Percentiles rank a stretch among this genome's conserved stretches.
These are phyloP conservation scores for Tympanoctomys barrerae DNA, from an alignment of 2,797 vertebrate genomes.

Conservation along the genomic window DNA sequence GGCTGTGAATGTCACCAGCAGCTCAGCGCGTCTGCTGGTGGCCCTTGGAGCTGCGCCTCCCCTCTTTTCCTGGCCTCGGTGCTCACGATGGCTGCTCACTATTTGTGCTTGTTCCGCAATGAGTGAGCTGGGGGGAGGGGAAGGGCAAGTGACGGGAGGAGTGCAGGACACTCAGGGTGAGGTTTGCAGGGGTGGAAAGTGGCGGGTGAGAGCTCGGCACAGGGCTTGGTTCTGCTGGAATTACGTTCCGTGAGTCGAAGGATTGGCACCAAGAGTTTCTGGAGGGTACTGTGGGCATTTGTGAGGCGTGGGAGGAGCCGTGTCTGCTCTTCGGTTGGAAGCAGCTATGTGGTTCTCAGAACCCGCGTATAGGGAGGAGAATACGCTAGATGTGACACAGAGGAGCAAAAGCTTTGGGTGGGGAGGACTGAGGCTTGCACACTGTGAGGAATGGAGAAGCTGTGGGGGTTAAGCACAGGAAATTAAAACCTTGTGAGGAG, in stretches of 20 bases:
- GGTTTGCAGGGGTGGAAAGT: background rate
- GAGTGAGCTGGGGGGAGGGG: background rate
- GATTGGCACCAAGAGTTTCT: background rate
- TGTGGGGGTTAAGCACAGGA: background rate
- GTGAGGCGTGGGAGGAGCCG: background rate
- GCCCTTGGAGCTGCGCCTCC: accelerated
- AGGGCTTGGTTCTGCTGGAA: background rate
- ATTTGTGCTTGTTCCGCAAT: background rate
- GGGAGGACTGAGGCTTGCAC: background rate
- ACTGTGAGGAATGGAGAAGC: background rate
- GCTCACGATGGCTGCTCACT: too few relatives aligned
- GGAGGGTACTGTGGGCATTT: background rate
- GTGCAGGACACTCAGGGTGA: background rate
- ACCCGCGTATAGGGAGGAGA: background rate
- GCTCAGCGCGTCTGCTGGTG: too few relatives aligned
- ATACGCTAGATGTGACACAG: background rate
- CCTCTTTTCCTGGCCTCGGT: background rate
- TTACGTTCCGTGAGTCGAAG: background rate
- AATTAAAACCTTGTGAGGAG: background rate
- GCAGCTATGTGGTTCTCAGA: background rate
- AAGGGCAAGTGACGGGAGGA: background rate
- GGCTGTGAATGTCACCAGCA: too few relatives aligned
- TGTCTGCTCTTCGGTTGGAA: background rate
- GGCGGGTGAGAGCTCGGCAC: background rate
- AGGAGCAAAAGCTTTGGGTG: background rate